phyloP scores from a whole-genome alignment of 2,797 vertebrate genomes.

The Parauchenoglanis punctatus region DNA sequence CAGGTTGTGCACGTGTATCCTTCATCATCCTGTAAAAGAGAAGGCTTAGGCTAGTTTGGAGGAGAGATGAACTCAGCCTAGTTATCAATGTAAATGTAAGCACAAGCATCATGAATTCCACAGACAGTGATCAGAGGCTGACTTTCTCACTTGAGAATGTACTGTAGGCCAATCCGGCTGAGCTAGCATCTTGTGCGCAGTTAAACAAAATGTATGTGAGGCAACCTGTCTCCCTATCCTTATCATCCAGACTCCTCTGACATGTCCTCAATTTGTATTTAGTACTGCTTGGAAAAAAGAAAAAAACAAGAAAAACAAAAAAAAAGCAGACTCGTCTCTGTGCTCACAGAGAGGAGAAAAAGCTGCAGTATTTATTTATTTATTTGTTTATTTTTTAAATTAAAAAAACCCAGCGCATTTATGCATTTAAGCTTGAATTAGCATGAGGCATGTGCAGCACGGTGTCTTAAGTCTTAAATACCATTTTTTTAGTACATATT shows the following conservation, averaged over 20 bases:
- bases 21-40: neutral
- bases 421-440: neutral
- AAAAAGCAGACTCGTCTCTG: no score
- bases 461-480: no score
- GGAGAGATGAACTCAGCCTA: neutral
- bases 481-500: no score
- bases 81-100: neutral
- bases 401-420: neutral
- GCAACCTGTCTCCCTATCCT: conserved; percentile 30
- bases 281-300: no score
- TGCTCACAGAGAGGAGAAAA: conserved; percentile 10
- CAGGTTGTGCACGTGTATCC: neutral
- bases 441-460: neutral
- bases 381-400: conserved; percentile 21
- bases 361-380: neutral
- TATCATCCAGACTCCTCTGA: conserved; percentile 13
- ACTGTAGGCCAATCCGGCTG: neutral
- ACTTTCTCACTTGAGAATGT: neutral
- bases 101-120: neutral
- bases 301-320: neutral
- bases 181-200: conserved; percentile 17
- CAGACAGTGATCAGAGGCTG: neutral
- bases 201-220: conserved; percentile 40
- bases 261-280: conserved; percentile 22
- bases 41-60: neutral